phyloP scores from a whole-genome alignment of 2,888 invertebrate species.

The Coenonympha arcania region DNA sequence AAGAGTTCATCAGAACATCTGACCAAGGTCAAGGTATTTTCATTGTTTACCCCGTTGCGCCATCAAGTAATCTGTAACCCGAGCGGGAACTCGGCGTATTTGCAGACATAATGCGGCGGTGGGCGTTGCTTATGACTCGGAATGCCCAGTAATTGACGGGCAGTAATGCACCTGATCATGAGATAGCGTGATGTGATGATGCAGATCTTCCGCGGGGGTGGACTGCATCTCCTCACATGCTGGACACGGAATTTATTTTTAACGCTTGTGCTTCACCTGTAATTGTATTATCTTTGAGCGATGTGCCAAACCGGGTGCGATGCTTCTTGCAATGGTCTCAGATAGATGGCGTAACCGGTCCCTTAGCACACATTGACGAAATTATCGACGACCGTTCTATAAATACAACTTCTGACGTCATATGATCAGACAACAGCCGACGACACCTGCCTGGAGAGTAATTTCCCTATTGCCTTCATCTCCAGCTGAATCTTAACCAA shows the following conservation, averaged over 20 bases:
- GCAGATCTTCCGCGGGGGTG: slow-evolving; percentile 39
- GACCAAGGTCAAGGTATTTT: neutral
- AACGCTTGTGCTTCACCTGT: neutral
- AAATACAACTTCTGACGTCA: too few relatives aligned
- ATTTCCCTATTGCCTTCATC: too few relatives aligned
- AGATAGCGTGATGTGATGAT: slow-evolving; percentile 25
- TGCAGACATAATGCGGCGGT: slow-evolving; percentile 18
- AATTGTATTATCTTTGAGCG: too few relatives aligned
- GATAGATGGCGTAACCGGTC: too few relatives aligned
- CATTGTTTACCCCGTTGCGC: neutral
- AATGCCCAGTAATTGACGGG: slow-evolving; percentile 34
- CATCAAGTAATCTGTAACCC: neutral
- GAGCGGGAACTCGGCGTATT: slow-evolving; percentile 6
- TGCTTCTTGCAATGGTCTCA: too few relatives aligned
- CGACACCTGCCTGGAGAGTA: too few relatives aligned
- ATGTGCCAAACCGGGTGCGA: too few relatives aligned
- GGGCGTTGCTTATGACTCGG: slow-evolving; percentile 15
- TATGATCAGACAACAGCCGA: too few relatives aligned
- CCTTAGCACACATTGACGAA: too few relatives aligned
- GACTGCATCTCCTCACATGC: slow-evolving; percentile 20
- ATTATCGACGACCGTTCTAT: too few relatives aligned
- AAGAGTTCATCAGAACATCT: neutral
- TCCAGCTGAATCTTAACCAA: too few relatives aligned
- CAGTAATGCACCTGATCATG: slow-evolving; percentile 32
- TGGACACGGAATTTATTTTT: neutral